Conservation (phyloP, 2,888 invertebrate species). For the Amphipoea oculea region DNA sequence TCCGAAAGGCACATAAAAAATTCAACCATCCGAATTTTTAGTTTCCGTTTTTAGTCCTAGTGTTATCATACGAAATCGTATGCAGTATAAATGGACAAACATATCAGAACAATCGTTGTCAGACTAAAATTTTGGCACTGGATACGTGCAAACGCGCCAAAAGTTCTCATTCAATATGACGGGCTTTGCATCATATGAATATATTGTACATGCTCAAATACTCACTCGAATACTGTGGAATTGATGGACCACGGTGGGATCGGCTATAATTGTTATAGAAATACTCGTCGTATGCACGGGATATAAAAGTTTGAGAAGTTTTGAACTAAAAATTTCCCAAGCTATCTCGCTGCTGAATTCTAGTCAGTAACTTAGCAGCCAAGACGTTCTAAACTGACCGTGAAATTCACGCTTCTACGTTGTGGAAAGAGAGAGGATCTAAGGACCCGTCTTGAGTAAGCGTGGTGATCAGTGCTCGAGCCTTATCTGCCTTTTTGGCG, state of each 20-base stretch:
- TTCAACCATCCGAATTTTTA: neutral
- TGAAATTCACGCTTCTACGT: neutral
- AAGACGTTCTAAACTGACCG: too few relatives aligned
- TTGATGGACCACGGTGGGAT: neutral
- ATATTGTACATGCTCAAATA: neutral
- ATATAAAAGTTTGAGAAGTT: neutral
- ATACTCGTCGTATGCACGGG: too few relatives aligned
- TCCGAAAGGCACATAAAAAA: constrained; percentile 3
- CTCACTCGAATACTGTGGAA: neutral
- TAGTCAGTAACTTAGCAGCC: neutral
- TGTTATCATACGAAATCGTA: constrained; percentile 9
- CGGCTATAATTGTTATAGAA: neutral
- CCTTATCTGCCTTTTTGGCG: too few relatives aligned
- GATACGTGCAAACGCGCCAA: constrained; percentile 29
- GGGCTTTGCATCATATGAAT: neutral
- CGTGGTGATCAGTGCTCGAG: too few relatives aligned
- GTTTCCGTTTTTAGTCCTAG: neutral
- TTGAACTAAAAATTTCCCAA: neutral
- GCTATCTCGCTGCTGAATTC: neutral
- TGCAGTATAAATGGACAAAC: constrained; percentile 7
- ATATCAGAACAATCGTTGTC: constrained; percentile 8
- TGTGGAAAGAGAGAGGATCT: neutral
- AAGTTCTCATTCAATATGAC: constrained; percentile 9
- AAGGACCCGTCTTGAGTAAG: too few relatives aligned
- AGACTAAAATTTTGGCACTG: constrained; percentile 38